Conservation (phyloP, 2,797 vertebrate genomes). For the Micromesistius poutassou region DNA sequence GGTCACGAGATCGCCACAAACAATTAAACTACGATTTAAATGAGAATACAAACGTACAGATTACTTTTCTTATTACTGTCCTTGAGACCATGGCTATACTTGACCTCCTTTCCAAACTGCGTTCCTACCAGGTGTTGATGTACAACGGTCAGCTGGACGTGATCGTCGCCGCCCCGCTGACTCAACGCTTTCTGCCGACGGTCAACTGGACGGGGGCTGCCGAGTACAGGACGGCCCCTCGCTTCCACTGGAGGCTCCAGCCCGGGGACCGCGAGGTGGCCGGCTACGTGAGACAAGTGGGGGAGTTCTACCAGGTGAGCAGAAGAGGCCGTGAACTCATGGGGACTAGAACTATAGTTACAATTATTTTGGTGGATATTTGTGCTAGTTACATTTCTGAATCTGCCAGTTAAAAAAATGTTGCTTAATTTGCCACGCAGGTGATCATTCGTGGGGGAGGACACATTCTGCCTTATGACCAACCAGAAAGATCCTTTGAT, state of each 20-base stretch:
- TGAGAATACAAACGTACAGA: too few relatives aligned
- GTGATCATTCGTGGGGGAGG: constrained; percentile 82
- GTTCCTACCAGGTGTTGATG: constrained; percentile 74
- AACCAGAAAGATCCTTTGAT: constrained; percentile 80
- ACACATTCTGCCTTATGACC: constrained; percentile 81
- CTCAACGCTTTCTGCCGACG: constrained; percentile 78
- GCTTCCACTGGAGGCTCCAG: constrained; percentile 81
- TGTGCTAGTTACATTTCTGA: background rate
- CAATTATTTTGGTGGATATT: background rate
- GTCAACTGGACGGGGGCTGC: constrained; percentile 77
- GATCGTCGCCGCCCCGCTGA: constrained; percentile 81
- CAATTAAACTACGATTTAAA: too few relatives aligned
- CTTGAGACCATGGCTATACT: too few relatives aligned
- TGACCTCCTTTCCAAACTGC: background rate
- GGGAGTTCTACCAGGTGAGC: constrained; percentile 81
- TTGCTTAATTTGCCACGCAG: constrained; percentile 47
- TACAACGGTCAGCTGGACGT: constrained; percentile 87
- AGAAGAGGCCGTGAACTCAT: background rate
- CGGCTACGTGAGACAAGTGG: constrained; percentile 80
- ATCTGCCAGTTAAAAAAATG: background rate
- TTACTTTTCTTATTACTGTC: background rate
- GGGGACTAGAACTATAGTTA: background rate
- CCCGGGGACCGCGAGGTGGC: constrained; percentile 81
- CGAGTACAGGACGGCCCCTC: constrained; percentile 67
- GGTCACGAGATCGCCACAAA: too few relatives aligned